Base-by-base conservation (phyloP, 2,888 invertebrate genomes). In the Melanargia galathea region DNA sequence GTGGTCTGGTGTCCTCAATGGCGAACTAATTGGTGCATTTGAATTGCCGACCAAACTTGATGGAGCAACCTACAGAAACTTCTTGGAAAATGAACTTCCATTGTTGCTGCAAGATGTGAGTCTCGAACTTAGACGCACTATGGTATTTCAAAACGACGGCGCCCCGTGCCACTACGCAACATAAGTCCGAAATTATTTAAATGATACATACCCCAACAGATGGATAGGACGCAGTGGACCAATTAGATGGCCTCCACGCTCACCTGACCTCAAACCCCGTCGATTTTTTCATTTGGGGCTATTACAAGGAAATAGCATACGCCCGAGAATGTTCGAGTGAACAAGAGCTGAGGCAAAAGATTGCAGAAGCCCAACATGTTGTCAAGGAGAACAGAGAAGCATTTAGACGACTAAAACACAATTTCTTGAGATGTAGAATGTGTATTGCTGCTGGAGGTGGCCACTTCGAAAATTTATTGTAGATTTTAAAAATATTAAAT, bases 1-100 rank as follows among this genome's bases (percentile, higher is more conserved):
- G 48, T 67, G 62, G 67, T 63, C 64, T 38, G 64, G 66, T 11
- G 30, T 64, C 18, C 55, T 69, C 22, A 60, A 65, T 48, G 66
- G 65, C 16, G 35, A 66, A 56, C 52, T 69, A 22, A 64, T 62
- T 60, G 64, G 68, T 58, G 57, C 46, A 51, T 66, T 60, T 30
- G 56, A 62, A 63, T 43, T 68, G 59, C 65, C 61, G 55, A n/a
- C 40, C 18, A 59, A 62, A 62, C 55, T 59, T 10, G 62, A 60
- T 60, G 65, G 64, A n/a, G 59, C 61, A n/a, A 56, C 62, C 16
- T 59, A 60, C 61, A 48, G 20, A 49, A 62, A 58, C 49, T 35
- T 67, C 63, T 61, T 55, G 18, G 24, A 54, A 54, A 52, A 54
- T 20, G 46, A 54, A 24, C n/a, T 48, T 13, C 48, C 48, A 46